These are phyloP conservation scores for Lepidocyrtoides sp. DNA, from an alignment of 2,888 invertebrate genomes.

Conservation along the genomic window DNA sequence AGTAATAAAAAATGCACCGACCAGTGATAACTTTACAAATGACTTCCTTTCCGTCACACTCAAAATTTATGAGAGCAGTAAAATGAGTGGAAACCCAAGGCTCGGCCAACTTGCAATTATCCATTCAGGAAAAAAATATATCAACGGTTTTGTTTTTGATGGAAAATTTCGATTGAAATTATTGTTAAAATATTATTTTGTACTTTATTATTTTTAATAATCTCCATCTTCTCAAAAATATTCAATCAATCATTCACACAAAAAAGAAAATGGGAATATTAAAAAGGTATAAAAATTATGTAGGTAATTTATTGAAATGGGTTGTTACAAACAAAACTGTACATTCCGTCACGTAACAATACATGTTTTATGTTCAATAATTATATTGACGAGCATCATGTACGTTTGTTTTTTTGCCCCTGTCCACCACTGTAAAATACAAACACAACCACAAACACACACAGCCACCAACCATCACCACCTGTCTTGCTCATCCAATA, in stretches of 20 bases:
- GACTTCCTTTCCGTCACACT: background rate
- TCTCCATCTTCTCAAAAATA: slow-evolving; percentile 37
- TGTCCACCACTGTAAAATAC: slow-evolving; percentile 1
- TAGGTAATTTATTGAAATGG: slow-evolving; percentile 5
- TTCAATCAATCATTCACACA: slow-evolving; percentile 36
- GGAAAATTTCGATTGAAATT: background rate
- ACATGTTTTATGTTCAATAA: slow-evolving; percentile 2
- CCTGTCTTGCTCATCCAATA: slow-evolving; percentile 44
- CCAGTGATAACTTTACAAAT: slow-evolving; percentile 1
- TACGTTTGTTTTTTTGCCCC: background rate
- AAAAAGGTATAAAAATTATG: slow-evolving; percentile 11
- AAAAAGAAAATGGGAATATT: background rate
- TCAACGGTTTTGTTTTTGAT: background rate
- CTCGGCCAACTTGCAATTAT: slow-evolving; percentile 72
- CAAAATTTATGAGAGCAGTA: slow-evolving; percentile 20
- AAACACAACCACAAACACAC: slow-evolving; percentile 45
- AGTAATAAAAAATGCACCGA: background rate
- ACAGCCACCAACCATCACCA: slow-evolving; percentile 35
- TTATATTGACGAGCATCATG: background rate
- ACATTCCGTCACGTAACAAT: slow-evolving; percentile 36
- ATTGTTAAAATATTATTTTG: background rate
- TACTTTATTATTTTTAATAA: background rate
- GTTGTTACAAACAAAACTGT: background rate
- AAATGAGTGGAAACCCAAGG: slow-evolving; percentile 22
- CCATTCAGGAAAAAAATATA: background rate